Base-by-base conservation (phyloP, 2,888 invertebrate genomes). In the Timandra comae region DNA sequence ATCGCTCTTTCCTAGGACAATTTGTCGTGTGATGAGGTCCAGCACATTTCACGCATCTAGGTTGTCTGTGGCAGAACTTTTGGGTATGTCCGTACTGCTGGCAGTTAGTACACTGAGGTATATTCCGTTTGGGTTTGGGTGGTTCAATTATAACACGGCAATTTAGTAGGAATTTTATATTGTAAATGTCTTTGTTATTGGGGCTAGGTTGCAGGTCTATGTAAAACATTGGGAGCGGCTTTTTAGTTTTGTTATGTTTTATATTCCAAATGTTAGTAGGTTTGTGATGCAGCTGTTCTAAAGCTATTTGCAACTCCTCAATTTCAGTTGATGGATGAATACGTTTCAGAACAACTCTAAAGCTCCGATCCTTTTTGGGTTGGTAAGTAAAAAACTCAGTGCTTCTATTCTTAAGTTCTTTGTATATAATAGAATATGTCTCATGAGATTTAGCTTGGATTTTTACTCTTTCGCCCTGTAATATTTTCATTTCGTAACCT, bases 391-490 rank as follows among this genome's bases (percentile, higher is more conserved):
- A n/a, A n/a, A n/a, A n/a, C n/a, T n/a, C n/a, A n/a, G n/a, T n/a
- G 35, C 27, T 38, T 23, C 40, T 3, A 6, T 19, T n/a, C 16
- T 45, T 11, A 11, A 45, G 12, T 22, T 35, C 29, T 26, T 45
- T 37, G 3, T 27, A 23, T 29, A 46, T 35, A 9, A 6, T 32
- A 0, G 23, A 20, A 23, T 32, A 41, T 7, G 19, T 3, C 10
- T 36, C 32, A 1, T 29, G 2, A 0, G 34, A 12, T 29, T 37
- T 36, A 2, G 35, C n/a, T 10, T 43, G 41, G 3, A 48, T 44
- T 40, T 42, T 46, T 0, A 51, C 45, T 24, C 12, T 32, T 6
- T 46, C 42, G 2, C 25, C 12, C n/a, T 13, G 28, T 1, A 50
- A 26, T 0, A 50, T 27, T 36, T 46, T 47, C 0, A 47, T 10